A percentile compares a stretch with the other conserved stretches of the same genome.
These are phyloP conservation scores for Muscicapa adusta DNA, from an alignment of 2,113 vertebrate species.

Conservation along the genomic window DNA sequence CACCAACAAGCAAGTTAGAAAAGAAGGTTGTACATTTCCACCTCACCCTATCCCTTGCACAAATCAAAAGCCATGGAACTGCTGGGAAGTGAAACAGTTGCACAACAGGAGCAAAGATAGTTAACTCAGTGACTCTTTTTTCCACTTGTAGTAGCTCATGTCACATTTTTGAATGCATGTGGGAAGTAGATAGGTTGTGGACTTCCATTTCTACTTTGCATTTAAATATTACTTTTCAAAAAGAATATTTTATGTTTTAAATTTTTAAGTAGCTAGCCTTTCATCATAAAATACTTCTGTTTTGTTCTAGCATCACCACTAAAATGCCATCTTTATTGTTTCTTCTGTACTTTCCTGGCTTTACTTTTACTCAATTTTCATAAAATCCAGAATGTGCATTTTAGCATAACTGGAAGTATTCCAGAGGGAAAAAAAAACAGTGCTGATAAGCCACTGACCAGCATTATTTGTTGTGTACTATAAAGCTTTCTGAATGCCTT, in stretches of 20 bases:
- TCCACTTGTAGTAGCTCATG: neutral
- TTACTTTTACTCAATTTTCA: neutral
- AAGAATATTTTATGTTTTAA: neutral
- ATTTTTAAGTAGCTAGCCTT: neutral
- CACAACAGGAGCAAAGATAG: neutral
- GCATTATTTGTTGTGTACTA: neutral
- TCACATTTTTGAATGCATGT: neutral
- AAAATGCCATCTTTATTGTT: neutral
- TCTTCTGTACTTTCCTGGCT: neutral
- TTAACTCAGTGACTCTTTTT: neutral
- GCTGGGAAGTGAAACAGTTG: neutral
- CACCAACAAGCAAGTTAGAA: neutral
- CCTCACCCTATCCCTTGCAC: neutral
- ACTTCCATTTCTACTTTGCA: neutral
- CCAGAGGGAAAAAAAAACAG: neutral
- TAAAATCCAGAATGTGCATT: neutral
- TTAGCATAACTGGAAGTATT: neutral
- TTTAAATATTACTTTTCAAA: neutral
- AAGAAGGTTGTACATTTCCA: neutral
- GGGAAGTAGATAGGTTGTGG: neutral
- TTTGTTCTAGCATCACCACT: neutral
- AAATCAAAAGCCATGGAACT: neutral
- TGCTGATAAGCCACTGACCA: neutral
- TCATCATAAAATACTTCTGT: neutral
- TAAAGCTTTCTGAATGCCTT: slow-evolving; percentile 30